phyloP scores from a whole-genome alignment of 1,140 invertebrate species.

The Thaumatotibia leucotreta region DNA sequence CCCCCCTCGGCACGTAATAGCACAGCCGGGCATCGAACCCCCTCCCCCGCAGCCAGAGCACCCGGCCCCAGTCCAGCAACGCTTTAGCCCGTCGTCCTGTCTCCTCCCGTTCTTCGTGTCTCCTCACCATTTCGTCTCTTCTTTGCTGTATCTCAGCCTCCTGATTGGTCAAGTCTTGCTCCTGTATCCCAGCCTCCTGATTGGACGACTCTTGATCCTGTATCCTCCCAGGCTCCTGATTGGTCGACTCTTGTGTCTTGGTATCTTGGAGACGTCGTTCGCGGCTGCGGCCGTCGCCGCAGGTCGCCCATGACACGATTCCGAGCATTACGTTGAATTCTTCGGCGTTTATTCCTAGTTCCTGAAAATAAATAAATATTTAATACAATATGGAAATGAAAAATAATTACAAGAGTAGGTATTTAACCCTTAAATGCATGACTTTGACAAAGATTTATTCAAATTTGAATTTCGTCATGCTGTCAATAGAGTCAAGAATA shows the following conservation, averaged over 20 bases:
- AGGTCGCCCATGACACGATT: constrained; percentile 91
- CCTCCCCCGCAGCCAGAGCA: constrained; percentile 78
- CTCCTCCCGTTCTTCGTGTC: constrained; percentile 74
- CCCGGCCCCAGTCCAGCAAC: constrained; percentile 85
- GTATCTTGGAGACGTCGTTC: constrained; percentile 33
- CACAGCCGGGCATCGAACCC: constrained; percentile 80
- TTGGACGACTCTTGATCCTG: neutral
- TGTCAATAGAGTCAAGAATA: no score
- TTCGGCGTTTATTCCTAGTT: constrained; percentile 76
- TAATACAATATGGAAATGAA: no score
- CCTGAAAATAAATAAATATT: constrained; percentile 44
- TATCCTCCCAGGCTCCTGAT: neutral
- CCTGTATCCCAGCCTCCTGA: neutral
- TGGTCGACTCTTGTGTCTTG: neutral
- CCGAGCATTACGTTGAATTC: constrained; percentile 87
- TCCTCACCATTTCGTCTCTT: neutral
- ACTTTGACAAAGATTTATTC: no score
- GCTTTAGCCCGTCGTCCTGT: constrained; percentile 86
- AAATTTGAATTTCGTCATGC: no score
- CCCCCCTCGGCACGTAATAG: constrained; percentile 79
- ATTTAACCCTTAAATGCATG: no score
- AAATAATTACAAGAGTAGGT: no score
- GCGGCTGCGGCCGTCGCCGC: constrained; percentile 79
- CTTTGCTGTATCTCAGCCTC: neutral
- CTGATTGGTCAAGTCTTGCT: no score